A percentile compares a stretch with the other conserved stretches of the same genome.
phyloP scores from a whole-genome alignment of 2,797 vertebrate species.

The Pantherophis alleghaniensis region DNA sequence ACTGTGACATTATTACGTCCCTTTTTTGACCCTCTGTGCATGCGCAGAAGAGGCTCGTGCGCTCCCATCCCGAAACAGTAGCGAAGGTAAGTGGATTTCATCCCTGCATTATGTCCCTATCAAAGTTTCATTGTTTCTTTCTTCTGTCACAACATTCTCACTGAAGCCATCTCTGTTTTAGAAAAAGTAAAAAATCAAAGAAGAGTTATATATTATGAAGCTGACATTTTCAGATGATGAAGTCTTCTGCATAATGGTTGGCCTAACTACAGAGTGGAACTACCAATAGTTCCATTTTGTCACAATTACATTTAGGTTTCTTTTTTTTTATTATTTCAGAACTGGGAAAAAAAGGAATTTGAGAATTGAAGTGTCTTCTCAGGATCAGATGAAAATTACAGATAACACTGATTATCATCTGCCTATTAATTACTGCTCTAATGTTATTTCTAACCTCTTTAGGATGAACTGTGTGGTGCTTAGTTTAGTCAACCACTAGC shows the following conservation, averaged over 20 bases:
- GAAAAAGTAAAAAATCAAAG: not conserved
- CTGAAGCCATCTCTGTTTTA: not conserved
- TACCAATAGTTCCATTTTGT: not conserved
- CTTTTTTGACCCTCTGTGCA: too few species aligned
- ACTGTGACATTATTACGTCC: too few species aligned
- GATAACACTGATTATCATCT: not conserved
- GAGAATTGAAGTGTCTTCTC: not conserved
- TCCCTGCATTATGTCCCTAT: not conserved
- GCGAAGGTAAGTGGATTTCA: too few species aligned
- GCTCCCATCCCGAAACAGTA: too few species aligned
- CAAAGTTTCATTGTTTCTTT: not conserved
- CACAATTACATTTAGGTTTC: not conserved
- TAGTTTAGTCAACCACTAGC: not conserved
- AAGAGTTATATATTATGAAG: not conserved
- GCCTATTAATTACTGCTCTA: not conserved
- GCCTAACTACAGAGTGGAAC: not conserved
- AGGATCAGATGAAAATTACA: not conserved
- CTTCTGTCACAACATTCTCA: not conserved
- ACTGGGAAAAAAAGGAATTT: not conserved
- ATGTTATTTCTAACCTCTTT: not conserved
- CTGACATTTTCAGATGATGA: not conserved
- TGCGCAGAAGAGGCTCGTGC: too few species aligned
- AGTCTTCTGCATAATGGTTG: not conserved
- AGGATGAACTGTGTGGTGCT: not conserved
- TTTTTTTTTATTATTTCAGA: not conserved